Conservation (phyloP, 2,888 invertebrate species). For the Drosophila nigricruria region DNA sequence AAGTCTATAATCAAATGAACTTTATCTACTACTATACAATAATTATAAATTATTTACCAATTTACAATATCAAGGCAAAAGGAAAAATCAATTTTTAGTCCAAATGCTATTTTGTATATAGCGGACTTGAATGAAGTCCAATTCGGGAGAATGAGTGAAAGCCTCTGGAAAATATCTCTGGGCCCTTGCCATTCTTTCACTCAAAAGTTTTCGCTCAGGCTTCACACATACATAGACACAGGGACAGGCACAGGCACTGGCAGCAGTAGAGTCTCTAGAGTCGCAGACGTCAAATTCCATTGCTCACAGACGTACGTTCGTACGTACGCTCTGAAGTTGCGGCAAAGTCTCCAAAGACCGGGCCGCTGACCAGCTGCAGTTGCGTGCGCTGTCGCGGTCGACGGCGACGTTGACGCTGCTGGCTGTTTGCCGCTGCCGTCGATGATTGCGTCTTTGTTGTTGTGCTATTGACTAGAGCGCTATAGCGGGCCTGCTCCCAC, state of each 20-base stretch:
- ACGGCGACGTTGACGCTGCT: slow-evolving; percentile 2
- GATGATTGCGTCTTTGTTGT: slow-evolving; percentile 27
- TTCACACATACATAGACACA: slow-evolving; percentile 10
- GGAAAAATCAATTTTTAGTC: slow-evolving; percentile 53
- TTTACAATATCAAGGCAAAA: slow-evolving; percentile 33
- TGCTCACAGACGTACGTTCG: slow-evolving; percentile 33
- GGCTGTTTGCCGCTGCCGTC: slow-evolving; percentile 11
- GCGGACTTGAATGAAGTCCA: slow-evolving; percentile 3
- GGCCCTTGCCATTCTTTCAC: slow-evolving; percentile 44
- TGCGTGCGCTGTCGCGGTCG: slow-evolving; percentile 27
- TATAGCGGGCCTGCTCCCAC: slow-evolving; percentile 74
- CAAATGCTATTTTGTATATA: neutral
- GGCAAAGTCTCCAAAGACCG: slow-evolving; percentile 68
- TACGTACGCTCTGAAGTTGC: slow-evolving; percentile 10
- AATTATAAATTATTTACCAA: slow-evolving; percentile 4
- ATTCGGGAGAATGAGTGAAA: slow-evolving; percentile 18
- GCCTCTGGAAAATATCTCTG: slow-evolving; percentile 8
- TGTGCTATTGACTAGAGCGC: slow-evolving; percentile 43
- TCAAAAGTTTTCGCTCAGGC: slow-evolving; percentile 65
- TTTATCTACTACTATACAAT: slow-evolving; percentile 52
- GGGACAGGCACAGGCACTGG: neutral
- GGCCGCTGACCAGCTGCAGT: slow-evolving; percentile 68
- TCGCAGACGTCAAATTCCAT: slow-evolving; percentile 56
- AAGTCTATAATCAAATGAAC: no score
- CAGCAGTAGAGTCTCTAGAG: slow-evolving; percentile 46